A percentile compares a stretch with the other conserved stretches of the same genome.
phyloP scores from a whole-genome alignment of 2,888 invertebrate species.

The Ametastegia equiseti region DNA sequence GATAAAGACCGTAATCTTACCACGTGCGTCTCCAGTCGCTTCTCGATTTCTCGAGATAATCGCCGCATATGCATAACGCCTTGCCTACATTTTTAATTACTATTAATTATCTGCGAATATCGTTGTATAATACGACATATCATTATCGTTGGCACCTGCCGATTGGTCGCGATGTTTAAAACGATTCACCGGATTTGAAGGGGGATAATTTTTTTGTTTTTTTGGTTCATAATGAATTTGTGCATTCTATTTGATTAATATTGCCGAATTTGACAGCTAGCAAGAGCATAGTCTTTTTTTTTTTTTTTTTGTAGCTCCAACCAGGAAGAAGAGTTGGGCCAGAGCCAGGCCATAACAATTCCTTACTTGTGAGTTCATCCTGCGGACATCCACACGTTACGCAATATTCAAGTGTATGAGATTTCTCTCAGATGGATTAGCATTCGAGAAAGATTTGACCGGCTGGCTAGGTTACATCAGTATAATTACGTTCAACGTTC shows the following conservation, averaged over 20 bases:
- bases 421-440: background rate
- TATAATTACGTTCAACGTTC: background rate
- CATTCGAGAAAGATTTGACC: background rate
- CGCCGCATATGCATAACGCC: too few relatives aligned
- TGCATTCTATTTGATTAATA: background rate
- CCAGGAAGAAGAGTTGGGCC: background rate
- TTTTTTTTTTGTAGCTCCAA: too few relatives aligned
- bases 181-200: background rate
- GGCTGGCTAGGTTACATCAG: background rate
- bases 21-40: background rate
- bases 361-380: slow-evolving; percentile 16
- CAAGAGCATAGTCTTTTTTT: background rate
- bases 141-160: background rate
- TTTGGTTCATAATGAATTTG: background rate
- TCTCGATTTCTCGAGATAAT: background rate
- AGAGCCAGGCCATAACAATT: slow-evolving; percentile 1
- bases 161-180: background rate
- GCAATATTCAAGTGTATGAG: background rate
- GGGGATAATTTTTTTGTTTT: background rate
- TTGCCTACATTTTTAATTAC: background rate
- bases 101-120: background rate
- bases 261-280: background rate
- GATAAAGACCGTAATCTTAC: background rate
- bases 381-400: background rate
- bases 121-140: background rate